Conservation (phyloP, 2,113 vertebrate genomes). For the Laticauda colubrina region DNA sequence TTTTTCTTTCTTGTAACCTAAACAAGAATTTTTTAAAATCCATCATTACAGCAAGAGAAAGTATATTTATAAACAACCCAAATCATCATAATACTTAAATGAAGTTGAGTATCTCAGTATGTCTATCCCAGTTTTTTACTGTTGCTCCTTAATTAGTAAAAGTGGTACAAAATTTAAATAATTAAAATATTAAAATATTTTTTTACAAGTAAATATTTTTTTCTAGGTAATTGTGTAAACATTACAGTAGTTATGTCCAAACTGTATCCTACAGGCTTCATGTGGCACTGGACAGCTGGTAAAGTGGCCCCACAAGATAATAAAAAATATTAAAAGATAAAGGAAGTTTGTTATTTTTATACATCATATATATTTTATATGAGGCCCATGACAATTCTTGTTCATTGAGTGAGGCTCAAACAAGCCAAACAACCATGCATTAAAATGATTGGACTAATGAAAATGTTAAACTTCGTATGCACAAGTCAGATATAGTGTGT, state of each 20-base stretch:
- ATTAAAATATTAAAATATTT: not conserved
- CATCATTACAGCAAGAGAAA: not conserved
- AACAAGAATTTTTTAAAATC: not conserved
- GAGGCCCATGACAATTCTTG: not conserved
- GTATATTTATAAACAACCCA: conserved; percentile 22
- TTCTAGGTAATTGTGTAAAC: not conserved
- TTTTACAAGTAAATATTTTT: not conserved
- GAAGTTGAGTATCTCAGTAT: not conserved
- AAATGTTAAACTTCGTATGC: not conserved
- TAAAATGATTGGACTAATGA: not conserved
- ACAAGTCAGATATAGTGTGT: not conserved
- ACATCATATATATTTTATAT: not conserved
- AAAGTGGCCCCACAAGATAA: not conserved
- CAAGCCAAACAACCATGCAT: not conserved
- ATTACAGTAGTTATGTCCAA: not conserved
- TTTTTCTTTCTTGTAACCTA: not conserved
- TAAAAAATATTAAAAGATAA: not conserved
- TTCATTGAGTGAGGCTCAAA: not conserved
- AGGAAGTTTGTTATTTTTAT: not conserved
- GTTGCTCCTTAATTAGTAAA: not conserved
- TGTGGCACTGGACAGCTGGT: not conserved
- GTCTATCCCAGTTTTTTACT: not conserved
- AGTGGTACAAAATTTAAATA: not conserved
- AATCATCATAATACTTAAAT: not conserved
- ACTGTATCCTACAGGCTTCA: not conserved